phyloP scores from a whole-genome alignment of 2,797 vertebrate genomes.

The Hirundo rustica region DNA sequence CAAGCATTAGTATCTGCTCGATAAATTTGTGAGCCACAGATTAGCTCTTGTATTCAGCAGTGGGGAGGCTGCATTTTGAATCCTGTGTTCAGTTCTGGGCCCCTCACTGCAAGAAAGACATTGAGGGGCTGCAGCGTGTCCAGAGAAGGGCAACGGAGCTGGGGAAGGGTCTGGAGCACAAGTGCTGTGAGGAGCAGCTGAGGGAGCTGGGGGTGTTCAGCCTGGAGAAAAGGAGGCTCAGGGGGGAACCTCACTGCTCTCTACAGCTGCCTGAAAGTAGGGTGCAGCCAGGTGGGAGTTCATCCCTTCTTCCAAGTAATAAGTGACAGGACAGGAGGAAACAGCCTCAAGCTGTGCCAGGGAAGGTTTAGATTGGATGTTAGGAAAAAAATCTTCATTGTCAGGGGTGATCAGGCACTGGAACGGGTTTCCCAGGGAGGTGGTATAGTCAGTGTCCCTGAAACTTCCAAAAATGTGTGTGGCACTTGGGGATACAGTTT shows the following conservation, averaged over 20 bases:
- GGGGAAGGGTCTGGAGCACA: background rate
- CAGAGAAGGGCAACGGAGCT: background rate
- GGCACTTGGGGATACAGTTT: background rate
- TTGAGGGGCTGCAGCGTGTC: background rate
- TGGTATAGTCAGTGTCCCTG: background rate
- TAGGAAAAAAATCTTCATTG: background rate
- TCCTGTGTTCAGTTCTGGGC: background rate
- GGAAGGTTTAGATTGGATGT: background rate
- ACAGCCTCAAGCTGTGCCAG: background rate
- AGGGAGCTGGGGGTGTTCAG: background rate
- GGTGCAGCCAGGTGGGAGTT: accelerated
- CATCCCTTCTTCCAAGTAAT: accelerated
- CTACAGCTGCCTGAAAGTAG: background rate
- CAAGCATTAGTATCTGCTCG: background rate
- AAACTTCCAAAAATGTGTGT: background rate
- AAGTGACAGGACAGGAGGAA: background rate
- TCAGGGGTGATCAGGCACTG: background rate
- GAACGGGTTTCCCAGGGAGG: background rate
- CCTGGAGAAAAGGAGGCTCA: background rate
- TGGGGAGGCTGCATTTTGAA: background rate
- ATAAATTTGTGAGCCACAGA: background rate
- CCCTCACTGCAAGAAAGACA: accelerated
- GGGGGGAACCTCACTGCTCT: accelerated
- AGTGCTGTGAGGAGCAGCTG: background rate
- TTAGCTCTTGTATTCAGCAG: background rate